Evolutionary conservation across 2,113 vertebrate genomes (phyloP), one percentile per base, ranked within the genome.

Genomic region (Hirundichthys speculiger): DNA sequence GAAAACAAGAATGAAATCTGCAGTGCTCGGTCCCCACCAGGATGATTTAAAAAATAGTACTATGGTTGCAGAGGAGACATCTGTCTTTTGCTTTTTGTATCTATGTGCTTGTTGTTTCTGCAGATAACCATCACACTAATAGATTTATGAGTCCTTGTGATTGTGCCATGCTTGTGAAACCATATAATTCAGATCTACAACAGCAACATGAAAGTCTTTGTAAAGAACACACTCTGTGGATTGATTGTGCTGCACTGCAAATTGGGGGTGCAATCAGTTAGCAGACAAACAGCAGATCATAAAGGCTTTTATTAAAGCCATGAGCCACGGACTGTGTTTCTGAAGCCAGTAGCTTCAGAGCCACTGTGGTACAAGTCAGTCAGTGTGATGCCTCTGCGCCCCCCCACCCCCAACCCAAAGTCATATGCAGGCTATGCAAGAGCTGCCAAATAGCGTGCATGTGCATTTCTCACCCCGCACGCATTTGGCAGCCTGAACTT

Each of bases 401-500:
- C 30, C 30, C 30, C 30, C 7, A 6, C 30, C 30, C 30, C 30
- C 30, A 34, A 34, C 30, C 11, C 30, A 19, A 34, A 64, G 59
- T 82, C 60, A 73, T 66, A 47, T 15, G 25, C 46, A 46, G 48
- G 60, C 76, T 27, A 4, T 40, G 60, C 54, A 65, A 61, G 24
- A 72, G 75, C 61, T 70, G 72, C 77, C 69, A 72, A 27, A 72
- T 61, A 54, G 63, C 61, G 19, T 69, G 73, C 69, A 48, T 75
- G 64, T 41, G 51, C 27, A 47, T 20, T 50, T 79, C 62, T 75
- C 77, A 48, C 60, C 51, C 63, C 25, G 27, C 52, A 53, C 51
- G 56, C n/a, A 11, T 57, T 54, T 71, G 74, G 69, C 69, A 70
- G 68, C 66, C 64, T 90, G 79, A 89, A 89, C 88, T 90, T 54